Evolutionary conservation across 2,113 vertebrate species (phyloP), one percentile per base, ranked within the genome.

Genomic region (Chrysochloris asiatica): DNA sequence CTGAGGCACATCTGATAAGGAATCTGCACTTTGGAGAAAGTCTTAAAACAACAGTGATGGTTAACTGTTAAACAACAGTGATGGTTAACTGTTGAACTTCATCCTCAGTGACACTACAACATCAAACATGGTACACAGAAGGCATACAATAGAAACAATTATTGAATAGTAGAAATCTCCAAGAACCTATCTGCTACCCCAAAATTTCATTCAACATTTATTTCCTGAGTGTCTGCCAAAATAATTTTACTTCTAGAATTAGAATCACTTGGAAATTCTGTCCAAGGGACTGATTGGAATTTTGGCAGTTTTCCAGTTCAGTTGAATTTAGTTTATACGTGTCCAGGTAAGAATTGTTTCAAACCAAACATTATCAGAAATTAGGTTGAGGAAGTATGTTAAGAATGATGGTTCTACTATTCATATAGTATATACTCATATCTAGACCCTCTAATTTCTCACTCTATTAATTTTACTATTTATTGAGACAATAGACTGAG

Each of bases 211-310:
- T 91, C 43, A 76, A 82, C 52, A 89, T 87, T 59, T 50, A 84
- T 41, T 56, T 69, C 71, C 36, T 54, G 21, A 89, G 47, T 72
- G 36, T 19, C 82, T 76, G 67, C 22, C 30, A 45, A 56, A 63
- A 48, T 43, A 67, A 54, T 84, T 92, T 92, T 56, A 87, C 26
- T 54, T 45, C 59, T 82, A 61, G 19, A 83, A 93, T 87, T 79
- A 79, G 33, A 85, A 83, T 77, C 56, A 71, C 28, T 85, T 91
- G 36, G 61, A 61, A 85, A 91, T n/a, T n/a, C 41, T 75, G n/a
- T 41, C 36, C 63, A 83, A 79, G 48, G 63, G 45, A 72, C 67
- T 80, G 50, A 56, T 17, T 65, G 63, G 33, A 47, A 88, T 80
- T 56, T 52, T 65, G 48, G 30, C 43, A 88, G 41, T 83, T 90